Evolutionary conservation across 1,140 invertebrate species (phyloP).

Genomic region (honey bee (Apis mellifera)): Amel_HAv3.1 CM009940.2:2106001-2106500

Average conservation of each 20-base stretch:
- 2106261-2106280: no score
- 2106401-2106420: no score
- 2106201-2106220: background rate
- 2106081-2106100: constrained; percentile 37
- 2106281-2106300: no score
- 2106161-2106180: constrained; percentile 15
- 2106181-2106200: constrained; percentile 9
- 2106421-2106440: no score
- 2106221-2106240: background rate
- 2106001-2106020: background rate
- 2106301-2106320: no score
- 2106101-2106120: constrained; percentile 26
- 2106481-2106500: no score
- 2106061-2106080: constrained; percentile 38
- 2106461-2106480: no score
- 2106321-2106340: no score
- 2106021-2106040: background rate
- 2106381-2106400: no score
- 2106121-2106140: background rate
- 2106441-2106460: no score
- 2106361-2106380: no score
- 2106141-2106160: constrained; percentile 20
- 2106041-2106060: constrained; percentile 15
- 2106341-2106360: no score
- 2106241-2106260: background rate